Evolutionary conservation across 2,113 vertebrate genomes (phyloP).

Genomic region (Phaetusa simplex): DNA sequence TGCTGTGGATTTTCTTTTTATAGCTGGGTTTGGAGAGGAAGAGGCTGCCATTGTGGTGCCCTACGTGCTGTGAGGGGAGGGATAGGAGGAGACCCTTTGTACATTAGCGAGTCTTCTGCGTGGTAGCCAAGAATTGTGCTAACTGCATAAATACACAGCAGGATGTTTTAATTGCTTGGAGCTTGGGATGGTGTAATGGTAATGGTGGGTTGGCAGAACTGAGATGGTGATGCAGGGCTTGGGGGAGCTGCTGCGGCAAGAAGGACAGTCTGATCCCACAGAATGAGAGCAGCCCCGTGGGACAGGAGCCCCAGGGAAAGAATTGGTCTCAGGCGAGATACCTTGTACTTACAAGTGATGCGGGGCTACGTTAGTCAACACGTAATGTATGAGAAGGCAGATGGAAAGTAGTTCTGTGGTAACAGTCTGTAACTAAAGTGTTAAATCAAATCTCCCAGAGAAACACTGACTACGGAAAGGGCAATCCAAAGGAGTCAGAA

Average conservation of each 20-base stretch:
- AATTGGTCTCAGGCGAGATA: not conserved
- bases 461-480: not conserved
- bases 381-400: accelerated
- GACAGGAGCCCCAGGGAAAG: accelerated
- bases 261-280: no score
- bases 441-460: not conserved
- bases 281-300: accelerated
- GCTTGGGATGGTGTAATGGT: not conserved
- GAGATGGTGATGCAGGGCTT: not conserved
- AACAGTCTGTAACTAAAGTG: not conserved
- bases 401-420: not conserved
- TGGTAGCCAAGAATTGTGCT: not conserved
- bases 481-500: not conserved
- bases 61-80: not conserved
- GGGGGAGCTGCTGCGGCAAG: not conserved
- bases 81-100: not conserved
- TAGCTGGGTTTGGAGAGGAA: not conserved
- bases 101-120: accelerated
- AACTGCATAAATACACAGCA: not conserved
- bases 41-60: not conserved
- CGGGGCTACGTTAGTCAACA: not conserved
- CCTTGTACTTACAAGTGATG: not conserved
- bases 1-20: not conserved
- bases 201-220: not conserved
- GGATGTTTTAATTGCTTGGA: not conserved